phyloP scores from a whole-genome alignment of 2,797 vertebrate species.

The Ctenopoma kingsleyae region DNA sequence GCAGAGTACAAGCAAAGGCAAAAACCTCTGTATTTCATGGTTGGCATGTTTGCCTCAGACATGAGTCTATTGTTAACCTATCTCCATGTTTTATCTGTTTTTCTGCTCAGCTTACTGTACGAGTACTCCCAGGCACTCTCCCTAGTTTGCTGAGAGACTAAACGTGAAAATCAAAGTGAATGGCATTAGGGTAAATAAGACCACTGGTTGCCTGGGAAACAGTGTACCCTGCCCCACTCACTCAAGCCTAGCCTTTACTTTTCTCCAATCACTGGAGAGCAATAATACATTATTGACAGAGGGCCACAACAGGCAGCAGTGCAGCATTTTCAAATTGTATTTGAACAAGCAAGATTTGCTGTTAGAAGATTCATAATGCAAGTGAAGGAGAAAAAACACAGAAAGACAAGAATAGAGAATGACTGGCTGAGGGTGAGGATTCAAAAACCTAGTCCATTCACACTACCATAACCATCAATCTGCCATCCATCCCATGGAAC shows the following conservation, averaged over 20 bases:
- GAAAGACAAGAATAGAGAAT: slow-evolving; percentile 42
- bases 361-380: slow-evolving; percentile 69
- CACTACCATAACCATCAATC: slow-evolving; percentile 76
- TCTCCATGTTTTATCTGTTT: slow-evolving; percentile 28
- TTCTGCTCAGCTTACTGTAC: slow-evolving; percentile 65
- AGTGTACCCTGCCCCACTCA: slow-evolving; percentile 82
- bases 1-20: slow-evolving; percentile 56
- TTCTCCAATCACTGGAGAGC: slow-evolving; percentile 87
- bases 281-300: slow-evolving; percentile 88
- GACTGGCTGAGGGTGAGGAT: slow-evolving; percentile 49
- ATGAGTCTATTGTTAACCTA: slow-evolving; percentile 38
- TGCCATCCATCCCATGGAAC: slow-evolving; percentile 73
- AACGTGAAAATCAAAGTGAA: slow-evolving; percentile 90
- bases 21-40: slow-evolving; percentile 54
- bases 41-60: slow-evolving; percentile 50
- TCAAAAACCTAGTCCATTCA: slow-evolving; percentile 66
- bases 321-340: slow-evolving; percentile 86
- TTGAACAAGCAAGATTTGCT: slow-evolving; percentile 80
- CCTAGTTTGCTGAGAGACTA: slow-evolving; percentile 76
- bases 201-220: slow-evolving; percentile 88
- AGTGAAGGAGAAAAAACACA: slow-evolving; percentile 53
- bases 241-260: slow-evolving; percentile 86
- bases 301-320: slow-evolving; percentile 82
- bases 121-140: slow-evolving; percentile 60
- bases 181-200: slow-evolving; percentile 89